Percentiles rank a stretch among this genome's conserved stretches.
Evolutionary conservation across 30 jellyfish, hydroid and myxozoan species (phyloP).

Genomic region (Euphysa ruthae): DNA sequence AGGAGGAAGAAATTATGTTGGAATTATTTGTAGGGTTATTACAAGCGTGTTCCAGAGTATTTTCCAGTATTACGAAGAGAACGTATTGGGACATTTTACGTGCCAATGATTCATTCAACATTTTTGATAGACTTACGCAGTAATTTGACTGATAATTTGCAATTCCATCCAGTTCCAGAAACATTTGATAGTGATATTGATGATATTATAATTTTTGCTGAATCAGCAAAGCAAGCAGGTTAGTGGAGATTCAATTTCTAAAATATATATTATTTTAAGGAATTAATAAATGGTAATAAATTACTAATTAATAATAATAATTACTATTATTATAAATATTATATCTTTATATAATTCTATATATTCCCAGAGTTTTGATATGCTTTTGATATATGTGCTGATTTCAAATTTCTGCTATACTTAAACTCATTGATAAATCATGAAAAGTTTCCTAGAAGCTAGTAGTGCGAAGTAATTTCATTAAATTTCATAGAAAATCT

Average conservation of each 20-base stretch:
- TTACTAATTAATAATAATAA: neutral
- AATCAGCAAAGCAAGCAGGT: constrained; percentile 72
- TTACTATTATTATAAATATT: no score
- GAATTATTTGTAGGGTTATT: constrained; percentile 60
- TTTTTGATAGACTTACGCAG: constrained; percentile 55
- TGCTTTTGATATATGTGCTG: no score
- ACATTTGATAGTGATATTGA: constrained; percentile 59
- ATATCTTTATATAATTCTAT: no score
- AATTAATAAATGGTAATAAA: neutral
- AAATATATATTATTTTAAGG: neutral
- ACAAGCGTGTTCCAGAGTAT: constrained; percentile 68
- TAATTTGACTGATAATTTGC: constrained; percentile 44
- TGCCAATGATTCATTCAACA: constrained; percentile 92
- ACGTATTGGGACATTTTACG: constrained; percentile 67
- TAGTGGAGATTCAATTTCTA: neutral
- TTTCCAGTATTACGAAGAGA: constrained; percentile 48
- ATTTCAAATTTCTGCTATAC: neutral
- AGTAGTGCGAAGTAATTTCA: no score
- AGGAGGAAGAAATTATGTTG: no score
- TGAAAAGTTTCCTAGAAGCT: no score
- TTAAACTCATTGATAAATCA: neutral
- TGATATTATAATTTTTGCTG: constrained; percentile 79
- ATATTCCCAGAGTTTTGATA: no score
- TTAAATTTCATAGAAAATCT: no score
- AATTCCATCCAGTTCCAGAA: constrained; percentile 42